Conservation (phyloP, 1,140 invertebrate species). For the Samia ricini region DNA sequence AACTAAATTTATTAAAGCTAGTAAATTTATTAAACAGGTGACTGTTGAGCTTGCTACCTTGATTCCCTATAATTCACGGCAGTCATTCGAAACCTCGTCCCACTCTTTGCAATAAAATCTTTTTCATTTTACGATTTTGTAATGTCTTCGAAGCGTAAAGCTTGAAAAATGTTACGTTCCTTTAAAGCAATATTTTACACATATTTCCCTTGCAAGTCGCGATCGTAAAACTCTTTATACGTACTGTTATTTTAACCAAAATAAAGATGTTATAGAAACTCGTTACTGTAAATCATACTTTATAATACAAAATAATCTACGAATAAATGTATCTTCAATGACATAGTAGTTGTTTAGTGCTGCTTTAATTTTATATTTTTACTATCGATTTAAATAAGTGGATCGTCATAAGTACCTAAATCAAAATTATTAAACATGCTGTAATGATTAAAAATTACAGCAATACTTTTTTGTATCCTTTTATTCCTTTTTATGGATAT, state of each 20-base stretch:
- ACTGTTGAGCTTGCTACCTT: constrained; percentile 20
- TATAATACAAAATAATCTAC: no score
- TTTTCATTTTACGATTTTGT: constrained; percentile 43
- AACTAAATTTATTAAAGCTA: not conserved
- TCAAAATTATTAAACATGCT: no score
- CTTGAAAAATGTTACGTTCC: not conserved
- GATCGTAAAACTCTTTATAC: not conserved
- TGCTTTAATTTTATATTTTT: no score
- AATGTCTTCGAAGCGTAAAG: not conserved
- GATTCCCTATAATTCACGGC: constrained; percentile 30
- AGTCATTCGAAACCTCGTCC: constrained; percentile 33
- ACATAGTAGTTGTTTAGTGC: no score
- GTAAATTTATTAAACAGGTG: not conserved
- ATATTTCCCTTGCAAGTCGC: not conserved
- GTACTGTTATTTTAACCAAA: not conserved
- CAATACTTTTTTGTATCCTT: no score
- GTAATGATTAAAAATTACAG: no score
- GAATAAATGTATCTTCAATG: no score
- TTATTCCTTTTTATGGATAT: no score
- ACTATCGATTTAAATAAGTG: no score
- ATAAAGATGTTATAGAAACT: no score
- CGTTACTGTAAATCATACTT: no score
- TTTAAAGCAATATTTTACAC: not conserved
- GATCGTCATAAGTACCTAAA: no score
- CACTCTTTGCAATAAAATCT: constrained; percentile 23